phyloP scores from a whole-genome alignment of 2,888 invertebrate genomes.

The Aphrophora alni region DNA sequence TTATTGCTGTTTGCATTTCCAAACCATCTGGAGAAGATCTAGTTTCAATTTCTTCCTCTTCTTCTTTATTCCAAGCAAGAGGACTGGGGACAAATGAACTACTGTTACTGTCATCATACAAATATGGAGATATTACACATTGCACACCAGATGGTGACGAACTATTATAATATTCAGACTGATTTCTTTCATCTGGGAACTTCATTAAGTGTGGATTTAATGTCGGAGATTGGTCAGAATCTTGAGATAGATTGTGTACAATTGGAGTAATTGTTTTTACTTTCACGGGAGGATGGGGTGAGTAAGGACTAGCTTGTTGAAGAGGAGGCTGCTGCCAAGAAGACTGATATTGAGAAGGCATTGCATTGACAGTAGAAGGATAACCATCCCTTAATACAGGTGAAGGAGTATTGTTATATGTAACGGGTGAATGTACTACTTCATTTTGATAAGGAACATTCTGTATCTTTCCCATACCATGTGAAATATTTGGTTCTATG shows the following conservation, averaged over 20 bases:
- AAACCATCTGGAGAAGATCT: constrained; percentile 30
- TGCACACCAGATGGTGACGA: background rate
- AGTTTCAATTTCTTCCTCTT: constrained; percentile 31
- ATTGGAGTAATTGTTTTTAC: background rate
- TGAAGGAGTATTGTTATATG: background rate
- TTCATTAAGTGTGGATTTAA: background rate
- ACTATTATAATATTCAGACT: background rate
- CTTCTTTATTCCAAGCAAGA: constrained; percentile 1
- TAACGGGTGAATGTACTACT: background rate
- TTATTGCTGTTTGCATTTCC: constrained; percentile 46
- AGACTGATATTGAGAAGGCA: background rate
- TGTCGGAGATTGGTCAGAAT: background rate
- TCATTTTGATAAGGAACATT: background rate
- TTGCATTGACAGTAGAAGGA: background rate
- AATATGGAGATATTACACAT: constrained; percentile 21
- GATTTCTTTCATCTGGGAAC: background rate
- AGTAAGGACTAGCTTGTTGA: background rate
- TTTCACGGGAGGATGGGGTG: background rate
- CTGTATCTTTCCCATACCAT: background rate
- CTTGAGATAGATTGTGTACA: background rate
- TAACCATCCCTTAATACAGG: background rate
- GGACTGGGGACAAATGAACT: constrained; percentile 28
- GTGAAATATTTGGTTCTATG: background rate
- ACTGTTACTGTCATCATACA: constrained; percentile 21
- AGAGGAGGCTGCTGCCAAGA: background rate